Evolutionary conservation across 2,797 vertebrate species (phyloP), one percentile per base, ranked within the genome.

Genomic region (Leptatherina wallacei): DNA sequence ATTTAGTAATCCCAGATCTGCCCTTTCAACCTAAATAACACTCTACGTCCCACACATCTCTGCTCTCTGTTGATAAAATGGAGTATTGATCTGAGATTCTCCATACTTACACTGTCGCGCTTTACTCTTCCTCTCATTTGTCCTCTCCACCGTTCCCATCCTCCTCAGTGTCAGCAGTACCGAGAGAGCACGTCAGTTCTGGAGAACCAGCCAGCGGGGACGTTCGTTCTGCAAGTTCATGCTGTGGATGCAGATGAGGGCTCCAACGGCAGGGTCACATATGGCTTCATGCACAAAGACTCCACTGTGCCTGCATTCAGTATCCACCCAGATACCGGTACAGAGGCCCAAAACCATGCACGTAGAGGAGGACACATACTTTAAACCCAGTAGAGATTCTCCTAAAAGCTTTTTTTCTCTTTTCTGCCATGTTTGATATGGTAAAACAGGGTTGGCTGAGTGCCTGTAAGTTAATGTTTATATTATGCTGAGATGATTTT

Each of bases 201-300:
- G 85, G 97, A 98, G 90, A 98, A 97, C 85, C 95, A 96, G 88
- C 95, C 96, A 2, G 87, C 92, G 0, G 96, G 96, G 47, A 96
- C 96, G 0, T 94, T 95, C 4, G 96, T 97, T n/a, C 92, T 97
- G 64, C 95, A 96, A 80, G 95, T 97, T 22, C 94, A 96, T n/a
- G 97, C 96, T 9, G 93, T 93, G 77, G 96, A 98, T 78, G 96
- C 95, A 27, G 97, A 98, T 51, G 96, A 96, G 77, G 97, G 96
- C 72, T 92, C 92, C 84, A 97, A 97, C 59, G 96, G 97, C 22
- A 73, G 93, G 87, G 96, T 97, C 77, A 95, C 95, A 38, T 98
- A 97, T 1, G 95, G 96, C 78, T 95, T 98, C 87, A 95, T 97
- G 95, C 96, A 96, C 88, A 95, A 96, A 90, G 95, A 95, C 89